Conservation (phyloP, 2,797 vertebrate species). For the Sebastes minor region DNA sequence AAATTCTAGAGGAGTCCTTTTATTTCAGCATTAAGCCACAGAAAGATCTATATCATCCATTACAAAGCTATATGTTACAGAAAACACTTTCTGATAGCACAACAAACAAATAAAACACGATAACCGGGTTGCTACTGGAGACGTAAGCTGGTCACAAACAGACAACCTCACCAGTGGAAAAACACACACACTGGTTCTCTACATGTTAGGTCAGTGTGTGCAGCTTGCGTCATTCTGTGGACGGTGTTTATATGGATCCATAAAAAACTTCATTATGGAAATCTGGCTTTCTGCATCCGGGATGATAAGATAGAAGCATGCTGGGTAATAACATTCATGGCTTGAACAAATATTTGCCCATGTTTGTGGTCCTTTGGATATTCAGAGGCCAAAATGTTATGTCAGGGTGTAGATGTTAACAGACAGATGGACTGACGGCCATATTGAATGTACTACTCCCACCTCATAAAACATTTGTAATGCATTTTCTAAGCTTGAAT, state of each 20-base stretch:
- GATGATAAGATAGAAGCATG: neutral
- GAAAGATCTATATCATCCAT: neutral
- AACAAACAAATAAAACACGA: neutral
- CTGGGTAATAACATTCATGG: neutral
- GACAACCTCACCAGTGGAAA: neutral
- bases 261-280: neutral
- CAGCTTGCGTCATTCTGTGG: neutral
- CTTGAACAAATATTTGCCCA: constrained; percentile 7
- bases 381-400: neutral
- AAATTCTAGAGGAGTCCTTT: neutral
- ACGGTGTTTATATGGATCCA: neutral
- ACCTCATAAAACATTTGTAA: neutral
- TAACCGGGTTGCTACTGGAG: neutral
- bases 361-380: neutral
- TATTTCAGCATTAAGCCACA: neutral
- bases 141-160: neutral
- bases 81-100: neutral
- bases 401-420: neutral
- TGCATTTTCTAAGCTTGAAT: neutral
- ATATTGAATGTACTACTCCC: neutral
- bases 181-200: neutral
- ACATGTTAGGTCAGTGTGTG: neutral
- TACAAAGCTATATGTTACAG: rapidly evolving
- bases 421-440: neutral
- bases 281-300: neutral